Evolutionary conservation across 2,888 invertebrate species (phyloP).

Genomic region (Lochmaea capreae): DNA sequence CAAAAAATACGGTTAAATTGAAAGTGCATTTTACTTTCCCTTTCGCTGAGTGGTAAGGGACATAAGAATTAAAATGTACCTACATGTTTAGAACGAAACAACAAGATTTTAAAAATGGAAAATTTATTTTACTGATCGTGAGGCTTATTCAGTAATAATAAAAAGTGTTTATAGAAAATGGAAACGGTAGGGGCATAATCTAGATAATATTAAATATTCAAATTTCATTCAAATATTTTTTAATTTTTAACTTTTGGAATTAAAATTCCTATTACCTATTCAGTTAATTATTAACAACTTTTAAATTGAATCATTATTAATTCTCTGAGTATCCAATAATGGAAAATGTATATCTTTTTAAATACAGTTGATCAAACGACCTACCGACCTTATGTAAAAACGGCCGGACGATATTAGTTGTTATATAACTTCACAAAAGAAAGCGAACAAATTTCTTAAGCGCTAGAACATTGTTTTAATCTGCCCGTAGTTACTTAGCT

Average conservation of each 20-base stretch:
- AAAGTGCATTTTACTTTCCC: conserved; percentile 7
- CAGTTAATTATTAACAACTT: too few species aligned
- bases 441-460: conserved; percentile 22
- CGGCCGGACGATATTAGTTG: conserved; percentile 3
- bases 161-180: too few species aligned
- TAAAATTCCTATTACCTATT: too few species aligned
- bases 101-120: not conserved
- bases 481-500: conserved; percentile 12
- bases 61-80: not conserved
- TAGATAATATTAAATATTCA: too few species aligned
- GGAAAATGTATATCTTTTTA: too few species aligned
- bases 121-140: not conserved
- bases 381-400: not conserved
- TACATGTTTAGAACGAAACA: too few species aligned
- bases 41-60: not conserved
- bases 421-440: conserved; percentile 21
- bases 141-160: too few species aligned
- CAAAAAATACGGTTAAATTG: conserved; percentile 1
- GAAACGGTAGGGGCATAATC: too few species aligned
- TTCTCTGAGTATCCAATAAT: too few species aligned
- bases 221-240: too few species aligned
- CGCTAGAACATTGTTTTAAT: conserved; percentile 2
- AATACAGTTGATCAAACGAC: not conserved
- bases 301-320: too few species aligned
- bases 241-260: too few species aligned